Evolutionary conservation across 1,140 invertebrate species (phyloP).

Genomic region (Trachymyrmex cornetzi): DNA sequence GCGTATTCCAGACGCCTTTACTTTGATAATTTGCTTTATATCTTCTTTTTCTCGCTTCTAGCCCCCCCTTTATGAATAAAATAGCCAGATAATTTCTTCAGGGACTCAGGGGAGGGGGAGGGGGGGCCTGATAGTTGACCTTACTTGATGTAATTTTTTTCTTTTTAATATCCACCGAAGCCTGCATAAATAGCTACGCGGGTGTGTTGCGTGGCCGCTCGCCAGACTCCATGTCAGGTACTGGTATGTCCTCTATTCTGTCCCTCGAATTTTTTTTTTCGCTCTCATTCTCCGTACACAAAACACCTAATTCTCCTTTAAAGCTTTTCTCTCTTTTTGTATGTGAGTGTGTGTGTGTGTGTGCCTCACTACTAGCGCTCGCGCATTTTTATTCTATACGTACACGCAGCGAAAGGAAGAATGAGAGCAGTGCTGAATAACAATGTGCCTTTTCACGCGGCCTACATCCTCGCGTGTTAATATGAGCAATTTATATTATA

Average conservation of each 20-base stretch:
- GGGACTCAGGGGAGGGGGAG: constrained; percentile 68
- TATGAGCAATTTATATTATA: neutral
- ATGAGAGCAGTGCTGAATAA: constrained; percentile 60
- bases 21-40: constrained; percentile 62
- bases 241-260: constrained; percentile 86
- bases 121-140: constrained; percentile 76
- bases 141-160: constrained; percentile 86
- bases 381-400: constrained; percentile 1
- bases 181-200: constrained; percentile 91
- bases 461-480: constrained; percentile 21
- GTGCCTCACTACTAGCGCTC: neutral
- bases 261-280: constrained; percentile 70
- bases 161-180: constrained; percentile 87
- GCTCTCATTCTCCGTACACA: constrained; percentile 70
- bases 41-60: constrained; percentile 73
- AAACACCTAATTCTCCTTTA: constrained; percentile 21
- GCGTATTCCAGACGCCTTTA: constrained; percentile 37
- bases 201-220: constrained; percentile 91
- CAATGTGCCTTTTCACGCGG: constrained; percentile 52
- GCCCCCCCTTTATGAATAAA: constrained; percentile 63
- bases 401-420: constrained; percentile 54
- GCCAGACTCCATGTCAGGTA: constrained; percentile 92
- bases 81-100: constrained; percentile 69
- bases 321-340: constrained; percentile 31
- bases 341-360: neutral